Evolutionary conservation across 2,888 invertebrate genomes (phyloP), one percentile per base, ranked within the genome.

Genomic region (Dasysyrphus tricinctus): DNA sequence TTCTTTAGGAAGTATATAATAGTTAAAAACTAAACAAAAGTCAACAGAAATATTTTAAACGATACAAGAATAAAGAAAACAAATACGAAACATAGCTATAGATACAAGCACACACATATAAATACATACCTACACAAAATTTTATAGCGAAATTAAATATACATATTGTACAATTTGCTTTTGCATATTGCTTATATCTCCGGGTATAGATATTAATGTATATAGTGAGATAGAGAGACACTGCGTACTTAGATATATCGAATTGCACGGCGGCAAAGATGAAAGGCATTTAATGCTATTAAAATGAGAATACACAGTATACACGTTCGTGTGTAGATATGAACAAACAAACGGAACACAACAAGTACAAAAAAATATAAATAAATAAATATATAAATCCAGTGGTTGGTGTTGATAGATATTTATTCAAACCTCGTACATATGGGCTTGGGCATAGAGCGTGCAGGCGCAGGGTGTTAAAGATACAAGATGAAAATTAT

Each of bases 301-400:
- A 37, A 16, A 56, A 57, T 63, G 32, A 42, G 47, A 49, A 77
- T 67, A 67, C 42, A 42, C 42, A 59, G 59, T 42, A 67, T 57
- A 65, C 47, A 37, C 32, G 19, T 42, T 57, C 34, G 59, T 39
- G 39, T 54, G 24, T 51, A 24, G 6, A 44, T 54, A 54, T 29
- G 29, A 14, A 54, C 49, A 24, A 29, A 8, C 19, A 14, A 39
- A 7, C 44, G 16, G 44, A 59, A 37, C 5, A 70, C 72, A 73
- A 61, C 34, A 76, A 44, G 42, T 37, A 76, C 49, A 56, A 54
- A 61, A 75, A 19, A 57, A 16, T 69, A 34, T 47, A 76, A 76
- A 76, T 63, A 76, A 80, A 77, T 51, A 79, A 78, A 70, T 79
- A 79, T 70, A 69, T 78, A 69, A 81, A 76, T 81, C 76, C 69